Evolutionary conservation across 2,888 invertebrate genomes (phyloP), one percentile per base, ranked within the genome.

Genomic region (Drosophila mimetica): DNA sequence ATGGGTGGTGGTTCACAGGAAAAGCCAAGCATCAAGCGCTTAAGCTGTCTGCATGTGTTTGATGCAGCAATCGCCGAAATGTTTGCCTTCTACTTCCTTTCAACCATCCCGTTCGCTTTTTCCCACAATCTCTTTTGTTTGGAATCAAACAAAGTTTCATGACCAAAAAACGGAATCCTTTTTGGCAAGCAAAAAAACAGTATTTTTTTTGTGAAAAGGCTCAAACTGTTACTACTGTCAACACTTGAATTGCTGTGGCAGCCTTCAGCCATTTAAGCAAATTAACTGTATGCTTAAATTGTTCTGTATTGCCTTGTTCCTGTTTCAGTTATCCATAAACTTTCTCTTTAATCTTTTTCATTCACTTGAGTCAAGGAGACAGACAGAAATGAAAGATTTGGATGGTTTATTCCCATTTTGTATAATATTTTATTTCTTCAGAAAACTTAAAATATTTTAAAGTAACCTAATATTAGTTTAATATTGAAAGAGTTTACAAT

Each of bases 1-100:
- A 22, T 41, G 20, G n/a, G 9, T n/a, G 51, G 39, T 16, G 20
- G 9, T n/a, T 20, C 13, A 2, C 20, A 16, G 60, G 37, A 58
- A 59, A 46, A 48, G 22, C 39, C 42, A 28, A 32, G 47, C 55
- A 52, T 60, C 52, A 55, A 61, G 42, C 44, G 75, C 75, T 79
- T 75, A 82, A 73, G 63, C 71, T 61, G 58, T 71, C 71, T 67
- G 77, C 75, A 82, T 77, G 69, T 74, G 86, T 72, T 77, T 71
- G 75, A 53, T 75, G 84, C 72, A 80, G 76, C 67, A 70, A 70
- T 52, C 70, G 52, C 61, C 71, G 46, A 79, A 81, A 83, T 77
- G 83, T 75, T 83, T 60, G 47, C 64, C 46, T 39, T 53, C 48
- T 71, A 39, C 50, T 57, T 67, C 57, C 50, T 34, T 47, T 44